phyloP scores from a whole-genome alignment of 2,888 invertebrate species.

The Chironomus riparius region DNA sequence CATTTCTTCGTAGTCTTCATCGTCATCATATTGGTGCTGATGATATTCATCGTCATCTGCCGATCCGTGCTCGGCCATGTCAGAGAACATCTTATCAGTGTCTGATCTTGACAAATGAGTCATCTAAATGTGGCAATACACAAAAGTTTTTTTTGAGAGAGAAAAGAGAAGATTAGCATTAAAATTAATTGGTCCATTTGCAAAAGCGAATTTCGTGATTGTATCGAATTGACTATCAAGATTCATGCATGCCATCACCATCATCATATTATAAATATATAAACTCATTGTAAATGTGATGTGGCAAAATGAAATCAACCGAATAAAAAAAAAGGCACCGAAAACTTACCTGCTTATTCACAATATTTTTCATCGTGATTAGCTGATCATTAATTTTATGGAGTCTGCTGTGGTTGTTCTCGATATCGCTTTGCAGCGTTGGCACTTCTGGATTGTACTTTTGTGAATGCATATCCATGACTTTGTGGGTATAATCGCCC shows the following conservation, averaged over 20 bases:
- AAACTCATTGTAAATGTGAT: no score
- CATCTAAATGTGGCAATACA: constrained; percentile 7
- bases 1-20: constrained; percentile 3
- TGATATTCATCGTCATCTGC: background rate
- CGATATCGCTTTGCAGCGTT: constrained; percentile 9
- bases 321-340: background rate
- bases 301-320: background rate
- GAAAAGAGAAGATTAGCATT: background rate
- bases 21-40: background rate
- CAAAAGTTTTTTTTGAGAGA: background rate
- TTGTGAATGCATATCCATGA: constrained; percentile 39
- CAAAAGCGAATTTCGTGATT: background rate
- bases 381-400: constrained; percentile 22
- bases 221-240: background rate
- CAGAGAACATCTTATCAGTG: constrained; percentile 19
- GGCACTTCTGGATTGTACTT: constrained; percentile 43
- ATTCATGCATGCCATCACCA: background rate
- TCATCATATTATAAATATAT: background rate
- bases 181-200: background rate
- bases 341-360: constrained; percentile 26
- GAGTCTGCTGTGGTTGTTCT: constrained; percentile 3
- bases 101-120: constrained; percentile 26
- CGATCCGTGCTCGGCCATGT: constrained; percentile 16
- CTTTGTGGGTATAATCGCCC: constrained; percentile 40
- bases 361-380: constrained; percentile 17